These are phyloP conservation scores for Maconellicoccus hirsutus DNA, from an alignment of 1,140 invertebrate genomes.

Conservation along the genomic window DNA sequence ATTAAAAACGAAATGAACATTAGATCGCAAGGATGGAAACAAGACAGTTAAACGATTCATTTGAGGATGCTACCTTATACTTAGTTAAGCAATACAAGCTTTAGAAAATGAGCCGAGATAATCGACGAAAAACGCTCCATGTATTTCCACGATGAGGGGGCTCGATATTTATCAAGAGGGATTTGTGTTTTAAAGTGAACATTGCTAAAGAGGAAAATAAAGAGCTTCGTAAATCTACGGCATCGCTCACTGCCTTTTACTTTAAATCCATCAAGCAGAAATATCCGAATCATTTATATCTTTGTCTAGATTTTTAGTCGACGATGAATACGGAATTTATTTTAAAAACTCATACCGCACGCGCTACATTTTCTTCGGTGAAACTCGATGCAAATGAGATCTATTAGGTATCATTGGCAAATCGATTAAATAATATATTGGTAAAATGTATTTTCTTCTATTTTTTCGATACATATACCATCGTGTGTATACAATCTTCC, in stretches of 20 bases:
- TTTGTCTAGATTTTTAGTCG: not conserved
- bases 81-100: not conserved
- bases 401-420: not conserved
- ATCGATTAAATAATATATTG: not conserved
- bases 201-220: not conserved
- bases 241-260: not conserved
- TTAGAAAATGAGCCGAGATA: not conserved
- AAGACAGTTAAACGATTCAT: not conserved
- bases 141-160: not conserved
- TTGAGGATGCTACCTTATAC: not conserved
- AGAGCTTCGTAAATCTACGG: slow-evolving; percentile 3
- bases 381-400: too few relatives aligned
- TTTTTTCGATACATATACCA: too few relatives aligned
- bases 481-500: too few relatives aligned
- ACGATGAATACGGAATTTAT: not conserved
- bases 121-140: not conserved
- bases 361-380: not conserved
- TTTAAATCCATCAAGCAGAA: not conserved
- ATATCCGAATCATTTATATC: slow-evolving; percentile 9
- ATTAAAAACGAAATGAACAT: not conserved
- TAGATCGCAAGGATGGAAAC: not conserved
- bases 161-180: slow-evolving; percentile 3
- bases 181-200: slow-evolving; percentile 4
- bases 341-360: not conserved
- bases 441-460: too few relatives aligned